phyloP scores from a whole-genome alignment of 2,888 invertebrate species.

The Euplagia quadripunctaria region DNA sequence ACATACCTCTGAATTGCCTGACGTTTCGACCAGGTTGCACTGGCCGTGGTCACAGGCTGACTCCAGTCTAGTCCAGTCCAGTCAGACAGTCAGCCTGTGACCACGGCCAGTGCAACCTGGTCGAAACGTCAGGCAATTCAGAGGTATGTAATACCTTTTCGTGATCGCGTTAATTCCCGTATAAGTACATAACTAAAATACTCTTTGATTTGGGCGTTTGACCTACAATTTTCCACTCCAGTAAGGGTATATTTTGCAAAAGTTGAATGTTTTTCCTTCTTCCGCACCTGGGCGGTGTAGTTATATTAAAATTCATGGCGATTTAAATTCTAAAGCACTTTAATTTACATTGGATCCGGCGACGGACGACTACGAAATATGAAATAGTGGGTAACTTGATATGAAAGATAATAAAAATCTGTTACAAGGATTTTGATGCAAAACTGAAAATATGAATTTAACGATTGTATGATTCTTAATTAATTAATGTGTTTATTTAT shows the following conservation, averaged over 20 bases:
- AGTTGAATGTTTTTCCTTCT: constrained; percentile 38
- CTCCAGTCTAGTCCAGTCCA: too few relatives aligned
- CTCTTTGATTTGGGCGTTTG: neutral
- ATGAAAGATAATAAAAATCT: constrained; percentile 18
- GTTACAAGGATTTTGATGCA: neutral
- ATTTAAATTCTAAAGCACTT: constrained; percentile 53
- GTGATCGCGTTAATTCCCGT: too few relatives aligned
- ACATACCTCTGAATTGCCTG: too few relatives aligned
- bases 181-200: neutral
- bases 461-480: neutral
- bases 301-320: constrained; percentile 44
- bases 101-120: too few relatives aligned
- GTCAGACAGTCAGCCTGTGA: too few relatives aligned
- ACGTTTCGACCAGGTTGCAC: too few relatives aligned
- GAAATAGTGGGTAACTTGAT: constrained; percentile 28
- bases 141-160: too few relatives aligned
- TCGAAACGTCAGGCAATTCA: too few relatives aligned
- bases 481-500: too few relatives aligned
- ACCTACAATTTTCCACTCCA: neutral
- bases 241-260: constrained; percentile 3
- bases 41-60: too few relatives aligned
- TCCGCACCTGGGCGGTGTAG: constrained; percentile 35
- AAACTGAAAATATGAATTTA: neutral
- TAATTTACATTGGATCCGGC: constrained; percentile 57
- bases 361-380: constrained; percentile 15